Evolutionary conservation across 2,888 invertebrate genomes (phyloP).

Genomic region (Pilophorus perplexus): DNA sequence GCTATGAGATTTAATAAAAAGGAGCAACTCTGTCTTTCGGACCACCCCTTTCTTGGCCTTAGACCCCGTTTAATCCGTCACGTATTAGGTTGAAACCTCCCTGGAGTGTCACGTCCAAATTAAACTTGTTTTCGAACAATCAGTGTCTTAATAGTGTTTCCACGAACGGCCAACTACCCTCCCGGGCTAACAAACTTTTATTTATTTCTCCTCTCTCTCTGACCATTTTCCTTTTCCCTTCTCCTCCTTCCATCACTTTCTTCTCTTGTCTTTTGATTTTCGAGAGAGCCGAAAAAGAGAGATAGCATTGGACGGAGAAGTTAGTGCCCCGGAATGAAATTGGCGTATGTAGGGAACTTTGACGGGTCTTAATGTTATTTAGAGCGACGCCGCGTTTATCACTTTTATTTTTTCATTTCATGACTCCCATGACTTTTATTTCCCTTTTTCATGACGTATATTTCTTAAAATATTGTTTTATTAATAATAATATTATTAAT

Average conservation of each 20-base stretch:
- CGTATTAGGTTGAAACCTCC: slow-evolving; percentile 36
- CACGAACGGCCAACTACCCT: slow-evolving; percentile 37
- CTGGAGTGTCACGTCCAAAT: slow-evolving; percentile 41
- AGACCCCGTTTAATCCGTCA: slow-evolving; percentile 33
- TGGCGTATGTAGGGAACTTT: too few species aligned
- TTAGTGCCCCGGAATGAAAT: not conserved
- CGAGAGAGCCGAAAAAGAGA: too few species aligned
- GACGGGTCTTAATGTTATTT: too few species aligned
- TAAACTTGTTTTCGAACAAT: slow-evolving; percentile 42
- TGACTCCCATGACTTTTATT: too few species aligned
- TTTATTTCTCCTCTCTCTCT: slow-evolving; percentile 18
- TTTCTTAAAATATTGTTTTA: too few species aligned
- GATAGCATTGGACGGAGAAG: not conserved
- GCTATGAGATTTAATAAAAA: slow-evolving; percentile 37
- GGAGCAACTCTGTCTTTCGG: too few species aligned
- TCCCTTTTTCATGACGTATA: too few species aligned
- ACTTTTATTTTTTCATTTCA: too few species aligned
- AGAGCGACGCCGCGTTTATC: too few species aligned
- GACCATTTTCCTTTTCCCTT: not conserved
- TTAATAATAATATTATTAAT: too few species aligned
- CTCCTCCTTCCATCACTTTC: not conserved
- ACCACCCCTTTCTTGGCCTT: slow-evolving; percentile 11
- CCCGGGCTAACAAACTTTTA: slow-evolving; percentile 25
- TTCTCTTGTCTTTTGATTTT: too few species aligned
- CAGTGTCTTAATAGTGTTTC: slow-evolving; percentile 43